Evolutionary conservation across 2,113 vertebrate genomes (phyloP).

Genomic region (Lynx canadensis): DNA sequence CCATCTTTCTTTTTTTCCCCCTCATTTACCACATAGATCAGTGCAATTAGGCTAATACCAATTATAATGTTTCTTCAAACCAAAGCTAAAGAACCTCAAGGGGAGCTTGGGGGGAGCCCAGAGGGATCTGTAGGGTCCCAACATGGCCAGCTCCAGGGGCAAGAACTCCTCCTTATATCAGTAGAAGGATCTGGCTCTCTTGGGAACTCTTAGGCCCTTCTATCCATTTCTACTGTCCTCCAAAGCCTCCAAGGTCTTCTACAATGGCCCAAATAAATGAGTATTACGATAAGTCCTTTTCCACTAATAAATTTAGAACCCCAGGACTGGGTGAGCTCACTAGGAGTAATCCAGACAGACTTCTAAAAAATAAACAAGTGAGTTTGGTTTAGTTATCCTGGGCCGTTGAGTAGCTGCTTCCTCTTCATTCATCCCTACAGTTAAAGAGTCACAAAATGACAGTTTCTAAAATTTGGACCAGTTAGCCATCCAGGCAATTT

Average conservation of each 20-base stretch:
- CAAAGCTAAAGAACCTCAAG: background rate
- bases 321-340: background rate
- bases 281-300: background rate
- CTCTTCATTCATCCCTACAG: background rate
- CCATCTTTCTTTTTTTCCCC: background rate
- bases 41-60: background rate
- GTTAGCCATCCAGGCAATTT: background rate
- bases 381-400: background rate
- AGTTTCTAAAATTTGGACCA: background rate
- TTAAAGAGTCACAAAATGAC: background rate
- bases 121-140: background rate
- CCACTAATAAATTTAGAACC: background rate
- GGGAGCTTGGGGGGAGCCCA: background rate
- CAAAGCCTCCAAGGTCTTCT: background rate
- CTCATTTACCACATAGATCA: background rate
- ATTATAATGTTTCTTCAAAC: conserved; percentile 21
- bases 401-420: background rate
- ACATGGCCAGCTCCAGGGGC: background rate
- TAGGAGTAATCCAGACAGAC: background rate
- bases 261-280: background rate
- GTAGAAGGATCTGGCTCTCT: background rate
- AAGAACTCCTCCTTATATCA: background rate
- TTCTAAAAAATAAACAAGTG: background rate
- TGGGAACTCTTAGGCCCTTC: background rate
- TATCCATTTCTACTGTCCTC: background rate